Conservation (phyloP, 2,888 invertebrate genomes). For the Cryptocephalus moraei region DNA sequence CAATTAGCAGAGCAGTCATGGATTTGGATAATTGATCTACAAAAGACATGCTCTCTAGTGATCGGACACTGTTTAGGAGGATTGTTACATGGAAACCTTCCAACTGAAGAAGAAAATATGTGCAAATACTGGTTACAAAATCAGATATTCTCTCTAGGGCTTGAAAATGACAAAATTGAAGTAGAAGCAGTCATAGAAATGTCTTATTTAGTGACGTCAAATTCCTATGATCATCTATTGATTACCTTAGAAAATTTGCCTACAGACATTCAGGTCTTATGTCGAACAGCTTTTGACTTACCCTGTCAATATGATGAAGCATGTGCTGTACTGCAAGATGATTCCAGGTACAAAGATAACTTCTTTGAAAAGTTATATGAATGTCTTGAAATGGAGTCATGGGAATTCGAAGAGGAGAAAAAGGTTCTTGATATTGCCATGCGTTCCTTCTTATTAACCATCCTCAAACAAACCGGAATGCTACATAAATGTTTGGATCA, state of each 20-base stretch:
- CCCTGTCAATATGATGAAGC: constrained; percentile 33
- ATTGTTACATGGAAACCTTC: constrained; percentile 42
- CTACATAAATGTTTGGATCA: constrained; percentile 27
- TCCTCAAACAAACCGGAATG: constrained; percentile 45
- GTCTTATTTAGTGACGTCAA: constrained; percentile 13
- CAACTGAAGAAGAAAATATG: constrained; percentile 36
- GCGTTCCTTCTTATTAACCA: constrained; percentile 40
- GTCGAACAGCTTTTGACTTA: constrained; percentile 28
- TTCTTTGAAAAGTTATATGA: constrained; percentile 36
- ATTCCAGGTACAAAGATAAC: constrained; percentile 16
- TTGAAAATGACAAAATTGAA: constrained; percentile 18
- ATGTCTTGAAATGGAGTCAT: constrained; percentile 36
- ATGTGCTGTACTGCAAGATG: constrained; percentile 22
- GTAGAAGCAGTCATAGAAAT: constrained; percentile 16
- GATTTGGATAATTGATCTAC: constrained; percentile 51
- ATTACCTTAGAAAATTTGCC: constrained; percentile 21
- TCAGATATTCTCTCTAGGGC: constrained; percentile 33
- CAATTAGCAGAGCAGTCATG: constrained; percentile 40
- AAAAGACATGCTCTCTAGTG: constrained; percentile 48
- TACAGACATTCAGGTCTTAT: constrained; percentile 21
- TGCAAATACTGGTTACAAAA: constrained; percentile 40
- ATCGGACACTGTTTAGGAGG: constrained; percentile 49
- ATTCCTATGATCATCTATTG: constrained; percentile 13
- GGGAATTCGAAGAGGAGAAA: constrained; percentile 41
- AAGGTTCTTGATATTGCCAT: constrained; percentile 41